A percentile compares a stretch with the other conserved stretches of the same genome.
Evolutionary conservation across 2,797 vertebrate genomes (phyloP).

Genomic region (Oreortyx pictus): DNA sequence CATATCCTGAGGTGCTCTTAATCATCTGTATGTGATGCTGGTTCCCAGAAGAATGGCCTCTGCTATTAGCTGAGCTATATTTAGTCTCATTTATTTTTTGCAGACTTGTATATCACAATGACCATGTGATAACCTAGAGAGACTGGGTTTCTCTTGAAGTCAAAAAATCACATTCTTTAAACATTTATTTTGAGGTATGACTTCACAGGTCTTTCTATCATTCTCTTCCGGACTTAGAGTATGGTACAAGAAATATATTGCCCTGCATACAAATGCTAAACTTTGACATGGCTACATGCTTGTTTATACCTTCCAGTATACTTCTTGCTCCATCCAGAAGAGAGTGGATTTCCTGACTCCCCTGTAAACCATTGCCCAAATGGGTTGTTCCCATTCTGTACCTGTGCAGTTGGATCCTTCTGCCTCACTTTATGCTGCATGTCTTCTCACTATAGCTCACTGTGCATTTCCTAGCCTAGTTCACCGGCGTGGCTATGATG

Average conservation of each 20-base stretch:
- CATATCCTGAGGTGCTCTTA: neutral
- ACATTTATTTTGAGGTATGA: neutral
- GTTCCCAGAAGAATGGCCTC: constrained; percentile 32
- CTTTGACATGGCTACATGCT: neutral
- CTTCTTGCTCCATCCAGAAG: neutral
- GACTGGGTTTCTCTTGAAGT: neutral
- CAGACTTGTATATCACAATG: neutral
- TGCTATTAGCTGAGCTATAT: constrained; percentile 3
- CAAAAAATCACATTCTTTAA: neutral
- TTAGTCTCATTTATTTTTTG: constrained; percentile 17
- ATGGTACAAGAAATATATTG: neutral
- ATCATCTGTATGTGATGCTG: neutral
- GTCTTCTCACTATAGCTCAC: neutral
- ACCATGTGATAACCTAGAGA: neutral
- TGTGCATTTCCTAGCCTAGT: neutral
- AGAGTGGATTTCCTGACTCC: constrained; percentile 52
- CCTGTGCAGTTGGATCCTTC: neutral
- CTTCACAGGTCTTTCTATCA: neutral
- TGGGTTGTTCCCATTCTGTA: constrained; percentile 39
- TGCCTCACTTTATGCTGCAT: neutral
- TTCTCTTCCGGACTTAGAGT: neutral
- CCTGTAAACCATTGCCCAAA: constrained; percentile 39
- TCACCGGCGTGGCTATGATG: neutral
- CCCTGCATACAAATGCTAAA: neutral
- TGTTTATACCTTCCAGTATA: neutral